These are phyloP conservation scores for Eretmodus cyanostictus DNA, from an alignment of 2,113 vertebrate species.

Conservation along the genomic window DNA sequence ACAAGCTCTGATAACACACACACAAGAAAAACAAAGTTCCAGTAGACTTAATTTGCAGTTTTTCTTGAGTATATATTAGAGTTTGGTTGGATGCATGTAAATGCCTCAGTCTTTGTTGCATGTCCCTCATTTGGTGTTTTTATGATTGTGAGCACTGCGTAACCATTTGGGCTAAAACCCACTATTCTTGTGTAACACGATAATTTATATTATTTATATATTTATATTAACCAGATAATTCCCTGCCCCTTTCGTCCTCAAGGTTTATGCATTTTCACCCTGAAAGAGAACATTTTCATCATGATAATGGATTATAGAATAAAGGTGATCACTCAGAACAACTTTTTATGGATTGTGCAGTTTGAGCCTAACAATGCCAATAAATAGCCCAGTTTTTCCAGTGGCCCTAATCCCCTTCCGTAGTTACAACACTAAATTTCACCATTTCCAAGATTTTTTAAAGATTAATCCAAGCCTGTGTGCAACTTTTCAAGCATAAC, in stretches of 20 bases:
- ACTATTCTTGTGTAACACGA: background rate
- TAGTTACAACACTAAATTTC: background rate
- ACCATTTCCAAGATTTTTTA: background rate
- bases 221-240: background rate
- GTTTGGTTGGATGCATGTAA: background rate
- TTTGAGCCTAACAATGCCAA: background rate
- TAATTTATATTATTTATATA: background rate
- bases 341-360: background rate
- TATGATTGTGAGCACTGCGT: background rate
- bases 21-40: background rate
- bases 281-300: background rate
- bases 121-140: background rate
- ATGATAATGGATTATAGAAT: background rate
- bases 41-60: background rate
- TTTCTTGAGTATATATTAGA: background rate
- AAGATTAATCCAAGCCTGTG: background rate
- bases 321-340: background rate
- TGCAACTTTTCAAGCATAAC: background rate
- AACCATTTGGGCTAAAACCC: background rate
- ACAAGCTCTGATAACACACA: background rate
- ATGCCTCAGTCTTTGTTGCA: background rate
- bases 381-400: fast-evolving
- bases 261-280: background rate
- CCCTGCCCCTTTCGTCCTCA: background rate
- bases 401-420: background rate